phyloP scores from a whole-genome alignment of 2,888 invertebrate species.

The Tenthredo amoena region DNA sequence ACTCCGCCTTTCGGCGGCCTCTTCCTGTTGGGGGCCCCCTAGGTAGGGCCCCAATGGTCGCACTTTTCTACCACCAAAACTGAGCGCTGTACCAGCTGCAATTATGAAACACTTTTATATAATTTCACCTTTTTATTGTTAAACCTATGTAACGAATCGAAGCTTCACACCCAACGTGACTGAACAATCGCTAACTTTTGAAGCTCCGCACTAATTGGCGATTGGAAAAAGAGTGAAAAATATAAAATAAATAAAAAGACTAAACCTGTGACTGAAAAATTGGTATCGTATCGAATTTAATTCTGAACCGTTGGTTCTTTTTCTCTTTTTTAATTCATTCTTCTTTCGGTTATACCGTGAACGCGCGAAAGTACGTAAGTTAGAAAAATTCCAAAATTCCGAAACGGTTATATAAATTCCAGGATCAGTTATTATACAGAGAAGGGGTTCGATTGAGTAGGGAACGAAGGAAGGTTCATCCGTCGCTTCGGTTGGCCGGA shows the following conservation, averaged over 20 bases:
- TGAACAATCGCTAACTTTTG: not conserved
- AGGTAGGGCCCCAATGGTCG: constrained; percentile 71
- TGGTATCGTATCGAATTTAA: not conserved
- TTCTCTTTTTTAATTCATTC: not conserved
- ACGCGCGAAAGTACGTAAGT: not conserved
- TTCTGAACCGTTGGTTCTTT: not conserved
- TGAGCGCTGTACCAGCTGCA: constrained; percentile 75
- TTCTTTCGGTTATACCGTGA: not conserved
- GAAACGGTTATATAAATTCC: not conserved
- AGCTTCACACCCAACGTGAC: constrained; percentile 43
- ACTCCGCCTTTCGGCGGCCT: constrained; percentile 73
- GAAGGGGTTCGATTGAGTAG: not conserved
- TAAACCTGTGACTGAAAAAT: too few relatives aligned
- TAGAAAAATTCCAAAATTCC: not conserved
- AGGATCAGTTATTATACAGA: not conserved
- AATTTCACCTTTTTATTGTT: constrained; percentile 12
- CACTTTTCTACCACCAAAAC: constrained; percentile 69
- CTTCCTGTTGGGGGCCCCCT: constrained; percentile 71
- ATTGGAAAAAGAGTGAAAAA: not conserved
- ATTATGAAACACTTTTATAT: constrained; percentile 55
- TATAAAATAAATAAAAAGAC: not conserved
- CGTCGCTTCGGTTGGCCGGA: not conserved
- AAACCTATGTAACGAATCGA: not conserved
- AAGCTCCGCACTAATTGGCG: not conserved
- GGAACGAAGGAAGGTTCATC: not conserved